A percentile compares a stretch with the other conserved stretches of the same genome.
phyloP scores from a whole-genome alignment of 2,113 vertebrate genomes.

The Falco punctatus region DNA sequence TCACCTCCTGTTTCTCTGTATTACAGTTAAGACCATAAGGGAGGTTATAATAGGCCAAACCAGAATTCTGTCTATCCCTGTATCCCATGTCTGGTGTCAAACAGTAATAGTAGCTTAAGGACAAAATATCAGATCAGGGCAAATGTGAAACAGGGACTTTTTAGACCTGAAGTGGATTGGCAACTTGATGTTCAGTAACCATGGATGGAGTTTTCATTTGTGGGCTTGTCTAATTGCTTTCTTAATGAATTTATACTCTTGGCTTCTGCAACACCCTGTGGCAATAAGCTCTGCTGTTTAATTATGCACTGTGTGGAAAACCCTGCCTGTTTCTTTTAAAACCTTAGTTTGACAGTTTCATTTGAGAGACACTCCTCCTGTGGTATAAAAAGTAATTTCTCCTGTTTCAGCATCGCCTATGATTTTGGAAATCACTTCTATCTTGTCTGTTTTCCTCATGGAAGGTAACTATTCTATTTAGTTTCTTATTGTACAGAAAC shows the following conservation, averaged over 20 bases:
- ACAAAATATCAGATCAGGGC: not conserved
- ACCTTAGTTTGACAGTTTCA: not conserved
- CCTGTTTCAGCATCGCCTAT: not conserved
- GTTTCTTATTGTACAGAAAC: not conserved
- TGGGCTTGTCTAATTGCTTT: conserved; percentile 32
- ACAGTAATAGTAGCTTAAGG: not conserved
- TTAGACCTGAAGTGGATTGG: not conserved
- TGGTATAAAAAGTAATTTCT: not conserved
- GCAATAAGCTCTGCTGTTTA: conserved; percentile 5
- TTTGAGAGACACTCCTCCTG: not conserved
- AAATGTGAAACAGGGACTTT: not conserved
- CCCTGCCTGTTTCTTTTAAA: not conserved
- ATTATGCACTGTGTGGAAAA: not conserved
- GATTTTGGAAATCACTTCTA: not conserved
- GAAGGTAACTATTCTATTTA: not conserved
- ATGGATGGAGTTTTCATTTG: not conserved
- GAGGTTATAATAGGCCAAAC: not conserved
- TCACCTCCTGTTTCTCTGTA: not conserved
- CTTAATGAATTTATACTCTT: conserved; percentile 1
- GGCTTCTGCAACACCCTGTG: not conserved
- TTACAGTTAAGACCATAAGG: not conserved
- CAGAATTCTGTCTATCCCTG: not conserved
- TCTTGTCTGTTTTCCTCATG: not conserved
- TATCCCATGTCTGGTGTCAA: not conserved
- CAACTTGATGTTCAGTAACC: not conserved